These are phyloP conservation scores for Rostratula benghalensis DNA, from an alignment of 2,113 vertebrate species.

Conservation along the genomic window DNA sequence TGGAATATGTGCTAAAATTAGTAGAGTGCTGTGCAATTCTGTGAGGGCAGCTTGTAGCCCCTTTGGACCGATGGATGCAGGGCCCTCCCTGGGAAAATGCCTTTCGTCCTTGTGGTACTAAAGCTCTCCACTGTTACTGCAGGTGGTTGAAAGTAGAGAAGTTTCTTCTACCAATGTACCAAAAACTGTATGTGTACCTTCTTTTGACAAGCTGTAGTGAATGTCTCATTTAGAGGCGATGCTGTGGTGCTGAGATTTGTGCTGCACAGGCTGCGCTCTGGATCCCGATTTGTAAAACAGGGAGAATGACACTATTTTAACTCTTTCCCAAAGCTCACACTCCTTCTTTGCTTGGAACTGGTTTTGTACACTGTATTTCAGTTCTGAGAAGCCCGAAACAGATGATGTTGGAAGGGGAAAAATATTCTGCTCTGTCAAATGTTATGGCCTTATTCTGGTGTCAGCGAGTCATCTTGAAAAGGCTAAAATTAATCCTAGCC, in stretches of 20 bases:
- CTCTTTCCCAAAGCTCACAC: not conserved
- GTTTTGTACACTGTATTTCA: slow-evolving; percentile 20
- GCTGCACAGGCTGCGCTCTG: not conserved
- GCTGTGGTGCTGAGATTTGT: not conserved
- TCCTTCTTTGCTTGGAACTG: not conserved
- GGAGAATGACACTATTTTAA: not conserved
- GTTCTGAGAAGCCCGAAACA: not conserved
- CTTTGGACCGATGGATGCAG: not conserved
- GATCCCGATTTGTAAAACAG: not conserved
- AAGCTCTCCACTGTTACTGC: not conserved
- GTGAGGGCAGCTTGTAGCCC: not conserved
- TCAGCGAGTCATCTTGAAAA: not conserved
- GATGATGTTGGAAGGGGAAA: not conserved
- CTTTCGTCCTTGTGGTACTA: not conserved
- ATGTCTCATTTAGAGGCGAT: not conserved
- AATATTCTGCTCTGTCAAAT: slow-evolving; percentile 8
- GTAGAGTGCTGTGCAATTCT: not conserved
- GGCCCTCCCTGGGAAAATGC: rapidly evolving
- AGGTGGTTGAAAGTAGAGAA: not conserved
- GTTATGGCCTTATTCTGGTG: slow-evolving; percentile 40
- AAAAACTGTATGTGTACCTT: not conserved
- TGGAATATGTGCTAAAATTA: not conserved
- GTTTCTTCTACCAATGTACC: not conserved
- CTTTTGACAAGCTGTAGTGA: not conserved
- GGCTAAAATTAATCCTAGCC: slow-evolving; percentile 46